Base-by-base conservation (phyloP, 1,140 invertebrate species). In the Hyposmocoma kahamanoa region DNA sequence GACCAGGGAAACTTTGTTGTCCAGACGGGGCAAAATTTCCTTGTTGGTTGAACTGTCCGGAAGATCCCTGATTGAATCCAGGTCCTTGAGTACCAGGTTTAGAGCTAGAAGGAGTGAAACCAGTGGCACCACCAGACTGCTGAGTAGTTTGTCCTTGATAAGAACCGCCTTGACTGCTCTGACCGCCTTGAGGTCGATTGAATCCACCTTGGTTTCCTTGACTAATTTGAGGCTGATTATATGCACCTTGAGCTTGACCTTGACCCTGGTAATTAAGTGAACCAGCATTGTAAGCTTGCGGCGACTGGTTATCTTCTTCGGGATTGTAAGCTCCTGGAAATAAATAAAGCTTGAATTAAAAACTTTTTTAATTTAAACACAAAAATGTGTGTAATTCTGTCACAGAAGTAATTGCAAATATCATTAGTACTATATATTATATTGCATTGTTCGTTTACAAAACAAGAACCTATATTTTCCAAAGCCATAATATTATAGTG, bases 281-380 rank as follows among this genome's bases (percentile, higher is more conserved):
- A 2, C 42, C 28, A 28, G n/a, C 8, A 15, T 28, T 9, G 46
- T 32, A 22, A 13, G 22, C 46, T n/a, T 30, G 19, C 15, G 34
- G 36, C 38, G 55, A 58, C 20, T 58, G 55, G 34, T 72, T 59
- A 41, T 75, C 63, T 64, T 81, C 73, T 24, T 80, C 71, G 1
- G 77, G 73, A 20, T 67, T 57, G 59, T 81, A 81, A 39, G 80
- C 80, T 42, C 80, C 80, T 84, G 44, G 43, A 64, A 71, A 39
- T 22, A 22, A 45, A 18, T n/a, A n/a, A n/a, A n/a, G n/a, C n/a
- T n/a, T n/a, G n/a, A n/a, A n/a, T n/a, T n/a, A 24, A 8, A 34
- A 30, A 13, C n/a, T 17, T 24, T 22, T 11, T 22, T 21, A 13
- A 46, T 5, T 47, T 30, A 22, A 30, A 46, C 17, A 50, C n/a